Conservation (phyloP, 2,888 invertebrate species). For the Cerastoderma edule region DNA sequence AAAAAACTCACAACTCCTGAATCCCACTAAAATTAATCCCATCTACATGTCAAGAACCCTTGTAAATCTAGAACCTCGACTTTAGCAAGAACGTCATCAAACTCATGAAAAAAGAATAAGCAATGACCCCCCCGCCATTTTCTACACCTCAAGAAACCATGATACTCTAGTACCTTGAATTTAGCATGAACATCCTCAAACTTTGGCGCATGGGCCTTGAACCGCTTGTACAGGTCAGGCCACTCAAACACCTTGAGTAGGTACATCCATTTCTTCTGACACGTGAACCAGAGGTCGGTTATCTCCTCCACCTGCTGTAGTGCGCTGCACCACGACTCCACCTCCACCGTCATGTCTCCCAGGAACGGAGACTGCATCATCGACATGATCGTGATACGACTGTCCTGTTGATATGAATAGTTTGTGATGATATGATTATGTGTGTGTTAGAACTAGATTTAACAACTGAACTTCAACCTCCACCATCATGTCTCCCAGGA, state of each 20-base stretch:
- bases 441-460: neutral
- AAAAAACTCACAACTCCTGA: too few species aligned
- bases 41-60: too few species aligned
- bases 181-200: constrained; percentile 79
- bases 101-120: too few species aligned
- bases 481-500: too few species aligned
- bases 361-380: constrained; percentile 79
- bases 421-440: neutral
- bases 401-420: constrained; percentile 78
- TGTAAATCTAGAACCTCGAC: too few species aligned
- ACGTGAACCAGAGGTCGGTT: constrained; percentile 78
- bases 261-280: constrained; percentile 83
- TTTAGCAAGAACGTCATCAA: too few species aligned
- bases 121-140: too few species aligned
- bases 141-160: too few species aligned
- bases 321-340: constrained; percentile 74
- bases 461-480: too few species aligned
- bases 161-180: too few species aligned
- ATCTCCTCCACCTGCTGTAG: constrained; percentile 81
- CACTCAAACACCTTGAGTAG: constrained; percentile 82
- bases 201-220: constrained; percentile 68
- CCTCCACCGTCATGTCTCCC: constrained; percentile 77
- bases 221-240: constrained; percentile 73
- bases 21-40: too few species aligned
- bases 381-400: constrained; percentile 73